phyloP scores from a whole-genome alignment of 2,113 vertebrate species.

The Nanorana parkeri region DNA sequence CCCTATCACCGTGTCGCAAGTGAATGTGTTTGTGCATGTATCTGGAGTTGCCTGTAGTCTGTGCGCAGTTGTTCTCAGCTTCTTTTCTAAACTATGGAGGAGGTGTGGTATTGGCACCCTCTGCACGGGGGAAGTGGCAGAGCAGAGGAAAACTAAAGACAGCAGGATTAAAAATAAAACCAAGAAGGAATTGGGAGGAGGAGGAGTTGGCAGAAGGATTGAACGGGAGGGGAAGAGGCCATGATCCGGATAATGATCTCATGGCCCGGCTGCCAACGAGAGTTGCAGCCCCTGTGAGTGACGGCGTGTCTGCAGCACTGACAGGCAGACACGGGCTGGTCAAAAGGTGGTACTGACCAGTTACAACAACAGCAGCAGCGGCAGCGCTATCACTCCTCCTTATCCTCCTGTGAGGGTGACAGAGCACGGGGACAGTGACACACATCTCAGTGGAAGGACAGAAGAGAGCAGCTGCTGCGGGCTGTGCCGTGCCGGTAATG shows the following conservation, averaged over 20 bases:
- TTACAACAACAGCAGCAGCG: neutral
- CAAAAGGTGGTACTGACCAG: slow-evolving; percentile 47
- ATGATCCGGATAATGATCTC: slow-evolving; percentile 58
- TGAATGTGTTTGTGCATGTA: too few relatives aligned
- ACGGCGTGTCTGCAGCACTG: slow-evolving; percentile 51
- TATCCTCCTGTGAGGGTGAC: slow-evolving; percentile 9
- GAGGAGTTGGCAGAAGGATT: slow-evolving; percentile 53
- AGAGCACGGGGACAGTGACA: slow-evolving; percentile 6
- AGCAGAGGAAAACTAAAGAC: slow-evolving; percentile 48
- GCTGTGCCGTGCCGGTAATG: neutral
- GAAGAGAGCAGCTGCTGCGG: neutral
- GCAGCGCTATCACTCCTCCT: slow-evolving; percentile 8
- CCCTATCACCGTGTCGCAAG: too few relatives aligned
- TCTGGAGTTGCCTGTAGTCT: neutral
- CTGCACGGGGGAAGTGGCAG: slow-evolving; percentile 48
- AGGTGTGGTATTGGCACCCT: slow-evolving; percentile 52
- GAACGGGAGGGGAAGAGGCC: slow-evolving; percentile 56
- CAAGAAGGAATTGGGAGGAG: slow-evolving; percentile 54
- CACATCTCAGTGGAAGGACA: slow-evolving; percentile 9
- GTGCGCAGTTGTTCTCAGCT: slow-evolving; percentile 5
- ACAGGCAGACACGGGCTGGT: slow-evolving; percentile 38
- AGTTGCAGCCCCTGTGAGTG: slow-evolving; percentile 40
- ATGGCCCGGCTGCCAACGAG: slow-evolving; percentile 49
- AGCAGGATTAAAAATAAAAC: slow-evolving; percentile 57
- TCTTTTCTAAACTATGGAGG: slow-evolving; percentile 22